Conservation (phyloP, 1,140 invertebrate species). For the Holotrichia oblita region DNA sequence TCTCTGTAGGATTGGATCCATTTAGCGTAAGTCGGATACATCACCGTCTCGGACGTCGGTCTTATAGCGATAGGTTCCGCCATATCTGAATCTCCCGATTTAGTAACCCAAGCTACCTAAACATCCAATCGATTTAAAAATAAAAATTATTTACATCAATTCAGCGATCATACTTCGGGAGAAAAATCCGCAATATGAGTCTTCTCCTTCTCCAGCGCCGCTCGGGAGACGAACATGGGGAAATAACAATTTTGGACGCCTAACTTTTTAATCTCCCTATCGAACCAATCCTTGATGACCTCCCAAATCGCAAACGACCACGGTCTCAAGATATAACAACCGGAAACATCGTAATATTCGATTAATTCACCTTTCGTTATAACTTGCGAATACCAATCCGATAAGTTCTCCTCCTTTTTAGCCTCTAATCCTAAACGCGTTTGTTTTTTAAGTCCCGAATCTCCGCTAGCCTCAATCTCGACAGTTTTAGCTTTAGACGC, state of each 20-base stretch:
- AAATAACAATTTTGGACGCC: conserved; percentile 99
- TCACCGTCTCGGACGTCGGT: conserved; percentile 98
- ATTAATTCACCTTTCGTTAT: conserved; percentile 99
- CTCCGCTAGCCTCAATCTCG: conserved; percentile 53
- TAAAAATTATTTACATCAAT: too few species aligned
- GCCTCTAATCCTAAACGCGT: conserved; percentile 93
- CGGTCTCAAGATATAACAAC: conserved; percentile 97
- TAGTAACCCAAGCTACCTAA: conserved; percentile 97
- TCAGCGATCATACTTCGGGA: too few species aligned
- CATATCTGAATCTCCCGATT: conserved; percentile 92
- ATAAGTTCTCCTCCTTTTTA: conserved; percentile 90
- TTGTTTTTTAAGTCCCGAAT: conserved; percentile 78
- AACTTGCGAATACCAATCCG: conserved; percentile 99
- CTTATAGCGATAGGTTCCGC: conserved; percentile 98
- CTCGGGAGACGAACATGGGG: conserved; percentile 95
- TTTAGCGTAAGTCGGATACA: conserved; percentile 99
- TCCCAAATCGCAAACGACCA: conserved; percentile 99
- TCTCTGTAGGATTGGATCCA: conserved; percentile 99
- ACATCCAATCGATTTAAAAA: too few species aligned
- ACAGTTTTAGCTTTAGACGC: conserved; percentile 55
- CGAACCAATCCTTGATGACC: conserved; percentile 88
- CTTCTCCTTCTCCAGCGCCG: conserved; percentile 95
- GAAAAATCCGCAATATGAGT: conserved; percentile 98
- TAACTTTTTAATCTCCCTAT: conserved; percentile 87
- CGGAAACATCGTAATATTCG: conserved; percentile 99